Evolutionary conservation across 2,113 vertebrate species (phyloP), one percentile per base, ranked within the genome.

Genomic region (Xenotilapia flavipinnis): DNA sequence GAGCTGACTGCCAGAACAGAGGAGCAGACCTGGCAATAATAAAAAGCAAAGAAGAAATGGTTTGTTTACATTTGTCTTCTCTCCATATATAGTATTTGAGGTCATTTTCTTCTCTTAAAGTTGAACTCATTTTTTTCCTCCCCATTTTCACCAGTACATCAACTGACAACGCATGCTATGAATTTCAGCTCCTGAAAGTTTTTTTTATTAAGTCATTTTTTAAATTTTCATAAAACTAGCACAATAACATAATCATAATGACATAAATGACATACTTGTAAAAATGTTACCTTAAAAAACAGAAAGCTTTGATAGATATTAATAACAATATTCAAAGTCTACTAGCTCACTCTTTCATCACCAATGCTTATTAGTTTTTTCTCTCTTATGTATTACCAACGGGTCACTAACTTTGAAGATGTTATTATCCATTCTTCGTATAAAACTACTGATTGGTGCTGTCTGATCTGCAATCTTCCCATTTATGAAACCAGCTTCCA

Each of bases 1-100:
- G 94, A 83, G 49, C 79, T 1, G 33, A 70, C 75, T 95, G 95
- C 81, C n/a, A 81, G n/a, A 23, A 0, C 47, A 90, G 65, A 53
- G 86, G 84, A 23, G 94, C 82, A 5, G 92, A 95, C 80, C 89
- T 95, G 88, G 92, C 86, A 5, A 49, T 94, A 49, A 28, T 95
- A 4, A 90, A 60, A 7, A 94, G 26, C 15, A 2, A 3, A 31
- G 86, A 86, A 3, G 89, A 95, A 89, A 92, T 94, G 94, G 95
- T 95, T 70, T 4, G 93, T 93, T 75, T 45, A 31, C 15, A 75
- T 49, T 19, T 31, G 9, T 49, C 4, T 11, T 73, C 21, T 26
- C 36, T 26, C 38, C 13, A 0, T 45, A 15, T 49, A 5, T 7
- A 26, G 21, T 45, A 49, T 31, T 75, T 47, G 9, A 47, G 9